Base-by-base conservation (phyloP, 2,797 vertebrate species). In the Pampus argenteus region DNA sequence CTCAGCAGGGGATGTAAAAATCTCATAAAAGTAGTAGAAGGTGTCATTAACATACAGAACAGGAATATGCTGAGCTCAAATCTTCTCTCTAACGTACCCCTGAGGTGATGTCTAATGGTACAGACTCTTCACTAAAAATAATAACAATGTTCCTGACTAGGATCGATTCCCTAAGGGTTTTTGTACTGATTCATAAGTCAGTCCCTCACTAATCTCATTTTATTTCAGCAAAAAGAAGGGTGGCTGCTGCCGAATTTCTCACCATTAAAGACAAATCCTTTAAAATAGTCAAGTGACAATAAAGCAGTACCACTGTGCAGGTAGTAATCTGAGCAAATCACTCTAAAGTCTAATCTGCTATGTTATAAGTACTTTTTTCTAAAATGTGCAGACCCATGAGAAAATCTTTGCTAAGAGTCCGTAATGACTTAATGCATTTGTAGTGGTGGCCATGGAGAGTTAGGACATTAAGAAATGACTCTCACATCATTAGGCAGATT, bases 401-500 rank as follows among this genome's bases (percentile, higher is more conserved):
- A 52, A 70, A 68, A 74, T 73, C 57, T 81, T 73, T 31, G 26
- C 57, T 74, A 29, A 76, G 67, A 87, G 76, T 70, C 56, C 55
- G 6, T 89, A 83, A 91, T 86, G 83, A 70, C 78, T 68, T 86
- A 85, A 89, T 90, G 88, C 79, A 84, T 89, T 83, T 84, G 54
- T 63, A 49, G 80, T 54, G 49, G 67, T 74, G 83, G 65, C 82
- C 76, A 5, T 52, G 63, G 87, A 83, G 76, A 84, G 71, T 66
- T 20, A 23, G 78, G 73, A 79, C 83, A 85, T 89, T 86, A 84
- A 68, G 68, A 49, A 57, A 69, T 74, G 83, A 77, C 74, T 77
- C 71, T 85, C 81, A 72, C 83, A 74, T 81, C 83, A 85, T 91
- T 87, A 85, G 64, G 22, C 69, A 74, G 45, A 83, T 66, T 70